Conservation (phyloP, 2,888 invertebrate species). For the Thelaira solivaga region DNA sequence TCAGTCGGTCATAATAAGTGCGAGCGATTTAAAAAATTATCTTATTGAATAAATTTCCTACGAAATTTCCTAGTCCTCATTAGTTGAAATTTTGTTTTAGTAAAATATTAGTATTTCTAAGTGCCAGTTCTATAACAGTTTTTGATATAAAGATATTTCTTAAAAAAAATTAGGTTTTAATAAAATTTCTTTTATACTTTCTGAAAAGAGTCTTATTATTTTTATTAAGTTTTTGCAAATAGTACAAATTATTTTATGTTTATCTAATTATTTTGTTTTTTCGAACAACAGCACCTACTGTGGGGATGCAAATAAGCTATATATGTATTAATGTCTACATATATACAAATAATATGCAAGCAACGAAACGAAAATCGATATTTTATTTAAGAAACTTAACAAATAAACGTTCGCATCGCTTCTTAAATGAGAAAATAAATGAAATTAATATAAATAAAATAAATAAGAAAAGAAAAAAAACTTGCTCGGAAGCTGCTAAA, state of each 20-base stretch:
- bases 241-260: conserved; percentile 20
- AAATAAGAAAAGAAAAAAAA: conserved; percentile 41
- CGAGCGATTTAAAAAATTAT: too few species aligned
- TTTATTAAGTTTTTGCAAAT: conserved; percentile 9
- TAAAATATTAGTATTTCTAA: too few species aligned
- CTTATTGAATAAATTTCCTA: too few species aligned
- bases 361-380: conserved; percentile 69
- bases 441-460: conserved; percentile 22
- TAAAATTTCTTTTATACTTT: not conserved
- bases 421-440: conserved; percentile 29
- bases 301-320: conserved; percentile 70
- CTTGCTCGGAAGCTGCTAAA: conserved; percentile 71
- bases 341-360: conserved; percentile 23
- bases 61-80: too few species aligned
- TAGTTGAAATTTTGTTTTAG: too few species aligned
- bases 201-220: not conserved
- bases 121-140: conserved; percentile 5
- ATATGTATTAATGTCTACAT: conserved; percentile 23
- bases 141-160: conserved; percentile 16
- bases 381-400: conserved; percentile 66
- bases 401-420: conserved; percentile 65
- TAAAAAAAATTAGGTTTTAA: too few species aligned
- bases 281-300: conserved; percentile 67
- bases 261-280: conserved; percentile 24
- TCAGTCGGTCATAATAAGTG: too few species aligned